A percentile compares a stretch with the other conserved stretches of the same genome.
Evolutionary conservation across 1,140 invertebrate genomes (phyloP).

Genomic region (Camponotus floridanus): DNA sequence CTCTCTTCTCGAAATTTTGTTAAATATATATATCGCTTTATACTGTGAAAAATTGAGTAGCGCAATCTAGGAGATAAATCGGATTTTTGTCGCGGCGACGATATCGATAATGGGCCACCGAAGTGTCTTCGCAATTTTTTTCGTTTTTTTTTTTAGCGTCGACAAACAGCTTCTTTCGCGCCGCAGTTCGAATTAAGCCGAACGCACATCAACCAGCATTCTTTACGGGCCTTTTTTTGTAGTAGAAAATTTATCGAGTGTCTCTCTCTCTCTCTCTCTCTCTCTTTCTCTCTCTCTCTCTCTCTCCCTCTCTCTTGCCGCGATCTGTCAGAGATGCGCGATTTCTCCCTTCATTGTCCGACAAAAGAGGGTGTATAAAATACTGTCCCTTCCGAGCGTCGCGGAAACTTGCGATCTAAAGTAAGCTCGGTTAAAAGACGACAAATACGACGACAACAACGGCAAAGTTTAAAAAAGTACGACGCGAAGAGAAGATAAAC

Average conservation of each 20-base stretch:
- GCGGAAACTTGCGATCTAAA: slow-evolving; percentile 45
- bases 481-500: slow-evolving; percentile 50
- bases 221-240: slow-evolving; percentile 9
- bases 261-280: slow-evolving; percentile 6
- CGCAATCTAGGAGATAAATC: slow-evolving; percentile 9
- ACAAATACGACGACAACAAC: slow-evolving; percentile 39
- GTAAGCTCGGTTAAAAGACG: slow-evolving; percentile 51
- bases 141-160: neutral
- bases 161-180: neutral
- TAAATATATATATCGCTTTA: slow-evolving; percentile 25
- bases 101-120: neutral
- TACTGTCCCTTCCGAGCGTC: slow-evolving; percentile 28
- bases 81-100: neutral
- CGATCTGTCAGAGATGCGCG: slow-evolving; percentile 45
- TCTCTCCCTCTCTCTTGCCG: neutral
- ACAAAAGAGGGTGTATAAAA: slow-evolving; percentile 44
- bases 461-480: slow-evolving; percentile 56
- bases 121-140: neutral
- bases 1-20: slow-evolving; percentile 21
- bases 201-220: slow-evolving; percentile 26
- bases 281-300: neutral
- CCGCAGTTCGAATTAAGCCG: neutral
- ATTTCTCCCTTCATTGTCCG: neutral
- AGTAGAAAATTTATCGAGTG: slow-evolving; percentile 56
- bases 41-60: neutral